Evolutionary conservation across 2,888 invertebrate genomes (phyloP).

Genomic region (Polyploca ridens): DNA sequence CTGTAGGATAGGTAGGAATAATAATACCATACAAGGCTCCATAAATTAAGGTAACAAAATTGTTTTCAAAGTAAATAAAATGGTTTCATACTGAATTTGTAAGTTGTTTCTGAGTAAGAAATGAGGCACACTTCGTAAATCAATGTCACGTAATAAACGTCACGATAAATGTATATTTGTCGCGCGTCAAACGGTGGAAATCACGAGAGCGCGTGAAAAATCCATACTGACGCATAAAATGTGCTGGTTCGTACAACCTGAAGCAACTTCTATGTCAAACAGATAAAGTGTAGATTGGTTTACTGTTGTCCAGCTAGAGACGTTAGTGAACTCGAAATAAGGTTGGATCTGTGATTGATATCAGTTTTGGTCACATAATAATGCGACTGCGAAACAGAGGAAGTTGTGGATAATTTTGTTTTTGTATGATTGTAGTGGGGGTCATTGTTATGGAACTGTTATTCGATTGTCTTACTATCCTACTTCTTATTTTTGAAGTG

Average conservation of each 20-base stretch:
- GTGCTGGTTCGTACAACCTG: constrained; percentile 17
- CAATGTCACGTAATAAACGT: constrained; percentile 60
- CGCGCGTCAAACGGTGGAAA: constrained; percentile 50
- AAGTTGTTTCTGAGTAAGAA: constrained; percentile 9
- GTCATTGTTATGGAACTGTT: too few relatives aligned
- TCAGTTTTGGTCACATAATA: constrained; percentile 29
- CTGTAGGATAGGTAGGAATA: too few relatives aligned
- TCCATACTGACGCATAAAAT: constrained; percentile 21
- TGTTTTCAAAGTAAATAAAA: background rate
- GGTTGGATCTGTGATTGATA: constrained; percentile 46
- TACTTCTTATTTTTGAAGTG: too few relatives aligned
- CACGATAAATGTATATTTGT: constrained; percentile 62
- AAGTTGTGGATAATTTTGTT: constrained; percentile 15
- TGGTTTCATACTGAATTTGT: background rate
- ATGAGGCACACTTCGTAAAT: constrained; percentile 51
- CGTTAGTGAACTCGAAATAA: constrained; percentile 38
- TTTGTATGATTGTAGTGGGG: background rate
- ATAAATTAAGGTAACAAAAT: too few relatives aligned
- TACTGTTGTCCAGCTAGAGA: constrained; percentile 14
- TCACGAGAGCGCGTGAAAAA: constrained; percentile 37
- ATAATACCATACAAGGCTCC: too few relatives aligned
- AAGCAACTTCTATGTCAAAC: constrained; percentile 19
- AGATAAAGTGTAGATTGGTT: background rate
- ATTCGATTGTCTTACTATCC: too few relatives aligned
- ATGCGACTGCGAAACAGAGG: constrained; percentile 21